Evolutionary conservation across 2,797 vertebrate genomes (phyloP), one percentile per base, ranked within the genome.

Genomic region (Tenualosa thibaudeaui): DNA sequence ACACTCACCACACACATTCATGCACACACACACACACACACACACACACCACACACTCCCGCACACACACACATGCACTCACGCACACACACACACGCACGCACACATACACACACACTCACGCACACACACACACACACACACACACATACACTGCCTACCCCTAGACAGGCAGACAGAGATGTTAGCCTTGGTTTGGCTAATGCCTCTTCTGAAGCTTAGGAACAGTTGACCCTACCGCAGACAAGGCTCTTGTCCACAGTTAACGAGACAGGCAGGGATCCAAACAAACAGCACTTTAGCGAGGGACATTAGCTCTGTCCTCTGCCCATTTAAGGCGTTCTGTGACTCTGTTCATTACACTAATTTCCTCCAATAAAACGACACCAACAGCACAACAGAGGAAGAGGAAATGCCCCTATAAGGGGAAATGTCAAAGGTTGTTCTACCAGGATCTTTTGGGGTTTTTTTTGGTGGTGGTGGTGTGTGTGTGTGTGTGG

Each of bases 1-100:
- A 65, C n/a, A 65, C 60, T 26, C 60, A 65, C 60, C 60, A 65
- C 60, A 65, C 60, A 65, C 60, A 65, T n/a, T 24, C 24, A 68
- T 24, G 31, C 62, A 68, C 62, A 68, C 62, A 22, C 68, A 19
- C 5, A 43, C 37, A 75, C 37, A 75, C 68, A 75, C 37, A 71
- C 65, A 71, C 65, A 62, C 56, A 60, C 17, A 60, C 19, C 1
- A 58, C 56, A 58, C 56, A 58, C 56, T 22, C 56, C 19, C 56
- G 10, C 60, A 9, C 10, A 62, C 60, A 62, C 22, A 62, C n/a
- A 62, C 58, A 62, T 3, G 24, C n/a, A 62, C 58, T 4, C 58
- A 62, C n/a, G 0, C 22, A 31, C 24, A 9, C 65, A 71, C 31
- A 31, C 31, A 71, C 24, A 71, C 65, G 15, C 65, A 13, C 24